These are phyloP conservation scores for Rhinogobius similis DNA, from an alignment of 2,113 vertebrate species.

Conservation along the genomic window DNA sequence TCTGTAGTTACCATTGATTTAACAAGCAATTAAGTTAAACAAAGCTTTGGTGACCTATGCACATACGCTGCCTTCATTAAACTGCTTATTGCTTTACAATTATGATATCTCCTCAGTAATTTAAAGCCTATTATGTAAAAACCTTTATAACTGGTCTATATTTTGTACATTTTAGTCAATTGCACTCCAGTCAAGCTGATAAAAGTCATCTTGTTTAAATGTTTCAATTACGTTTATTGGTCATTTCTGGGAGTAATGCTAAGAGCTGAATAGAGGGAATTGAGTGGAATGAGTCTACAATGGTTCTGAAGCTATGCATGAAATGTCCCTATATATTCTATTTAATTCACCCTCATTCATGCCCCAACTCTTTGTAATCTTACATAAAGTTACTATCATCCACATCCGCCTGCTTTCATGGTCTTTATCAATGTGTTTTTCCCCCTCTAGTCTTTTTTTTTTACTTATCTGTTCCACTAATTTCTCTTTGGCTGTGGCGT, in stretches of 20 bases:
- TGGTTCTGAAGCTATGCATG: slow-evolving; percentile 1
- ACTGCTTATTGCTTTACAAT: slow-evolving; percentile 9
- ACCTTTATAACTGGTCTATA: slow-evolving; percentile 8
- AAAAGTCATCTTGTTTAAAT: slow-evolving; percentile 12
- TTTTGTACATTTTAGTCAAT: slow-evolving; percentile 13
- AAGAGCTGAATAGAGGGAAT: neutral
- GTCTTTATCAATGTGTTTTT: slow-evolving; percentile 69
- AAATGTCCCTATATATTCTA: slow-evolving; percentile 26
- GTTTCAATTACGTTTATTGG: slow-evolving; percentile 15
- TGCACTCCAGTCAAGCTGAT: slow-evolving; percentile 16
- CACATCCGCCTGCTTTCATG: slow-evolving; percentile 41
- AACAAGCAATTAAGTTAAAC: slow-evolving; percentile 14
- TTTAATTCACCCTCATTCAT: slow-evolving; percentile 19
- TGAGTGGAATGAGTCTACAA: slow-evolving; percentile 4
- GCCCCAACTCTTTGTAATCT: slow-evolving; percentile 35
- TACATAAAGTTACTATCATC: slow-evolving; percentile 42
- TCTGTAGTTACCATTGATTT: slow-evolving; percentile 12
- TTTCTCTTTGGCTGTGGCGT: slow-evolving; percentile 43
- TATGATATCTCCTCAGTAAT: slow-evolving; percentile 8
- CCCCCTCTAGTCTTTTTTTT: slow-evolving; percentile 36
- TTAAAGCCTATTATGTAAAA: slow-evolving; percentile 7
- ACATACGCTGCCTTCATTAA: slow-evolving; percentile 6
- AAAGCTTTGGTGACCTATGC: slow-evolving; percentile 12
- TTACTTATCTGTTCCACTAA: slow-evolving; percentile 32
- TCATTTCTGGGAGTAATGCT: slow-evolving; percentile 12